Percentiles rank a stretch among this genome's conserved stretches.
Evolutionary conservation across 1,140 invertebrate genomes (phyloP).

Genomic region (Bombus sylvicola): DNA sequence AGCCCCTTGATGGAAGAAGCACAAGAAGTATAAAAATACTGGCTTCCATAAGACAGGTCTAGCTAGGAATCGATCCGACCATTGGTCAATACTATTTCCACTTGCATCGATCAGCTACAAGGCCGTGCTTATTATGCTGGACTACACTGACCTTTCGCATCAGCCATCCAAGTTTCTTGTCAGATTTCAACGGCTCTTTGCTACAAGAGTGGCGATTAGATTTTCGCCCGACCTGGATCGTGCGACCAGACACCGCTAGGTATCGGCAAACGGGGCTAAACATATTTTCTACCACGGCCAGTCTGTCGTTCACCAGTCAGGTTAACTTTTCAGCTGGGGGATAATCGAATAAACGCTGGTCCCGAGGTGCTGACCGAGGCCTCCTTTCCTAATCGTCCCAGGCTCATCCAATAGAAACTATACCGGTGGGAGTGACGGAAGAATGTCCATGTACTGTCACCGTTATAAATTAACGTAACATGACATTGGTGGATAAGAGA

Average conservation of each 20-base stretch:
- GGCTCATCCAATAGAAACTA: neutral
- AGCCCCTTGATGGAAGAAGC: no score
- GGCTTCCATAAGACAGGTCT: neutral
- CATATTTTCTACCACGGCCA: conserved; percentile 31
- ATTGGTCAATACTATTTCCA: conserved; percentile 21
- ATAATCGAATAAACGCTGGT: conserved; percentile 21
- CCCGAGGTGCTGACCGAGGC: neutral
- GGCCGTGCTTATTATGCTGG: conserved; percentile 22
- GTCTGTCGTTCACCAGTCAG: conserved; percentile 47
- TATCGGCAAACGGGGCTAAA: conserved; percentile 27
- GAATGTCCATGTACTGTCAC: neutral
- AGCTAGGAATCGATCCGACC: conserved; percentile 26
- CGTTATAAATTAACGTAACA: no score
- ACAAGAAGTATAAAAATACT: neutral
- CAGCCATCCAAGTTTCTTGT: conserved; percentile 6
- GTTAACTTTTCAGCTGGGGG: conserved; percentile 6
- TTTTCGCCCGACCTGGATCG: neutral
- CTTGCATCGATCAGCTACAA: conserved; percentile 26
- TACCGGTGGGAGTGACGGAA: rapidly evolving
- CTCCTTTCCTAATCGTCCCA: neutral
- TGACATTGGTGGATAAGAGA: no score
- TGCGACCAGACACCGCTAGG: neutral
- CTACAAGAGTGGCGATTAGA: conserved; percentile 1
- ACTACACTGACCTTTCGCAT: conserved; percentile 31
- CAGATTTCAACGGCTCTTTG: conserved; percentile 4